A percentile compares a stretch with the other conserved stretches of the same genome.
These are phyloP conservation scores for Catocala nupta DNA, from an alignment of 2,888 invertebrate genomes.

Conservation along the genomic window DNA sequence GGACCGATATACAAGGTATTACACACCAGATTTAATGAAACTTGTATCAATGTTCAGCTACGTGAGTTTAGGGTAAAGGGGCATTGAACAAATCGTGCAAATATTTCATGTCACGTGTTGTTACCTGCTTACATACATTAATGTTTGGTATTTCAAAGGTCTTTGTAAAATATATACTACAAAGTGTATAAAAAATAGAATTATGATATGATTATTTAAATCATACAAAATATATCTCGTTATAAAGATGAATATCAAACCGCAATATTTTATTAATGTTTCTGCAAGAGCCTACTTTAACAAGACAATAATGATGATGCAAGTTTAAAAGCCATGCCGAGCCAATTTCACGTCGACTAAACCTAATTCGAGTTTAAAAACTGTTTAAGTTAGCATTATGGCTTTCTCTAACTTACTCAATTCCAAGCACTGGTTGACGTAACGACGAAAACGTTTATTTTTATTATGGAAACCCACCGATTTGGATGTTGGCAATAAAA, in stretches of 20 bases:
- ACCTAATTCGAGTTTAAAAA: constrained; percentile 55
- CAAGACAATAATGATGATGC: constrained; percentile 50
- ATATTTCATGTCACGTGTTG: constrained; percentile 9
- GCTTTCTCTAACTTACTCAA: constrained; percentile 51
- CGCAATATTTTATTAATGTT: constrained; percentile 27
- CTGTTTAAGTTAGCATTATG: constrained; percentile 55
- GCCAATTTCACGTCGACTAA: constrained; percentile 37
- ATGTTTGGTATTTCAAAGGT: not conserved
- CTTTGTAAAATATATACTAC: not conserved
- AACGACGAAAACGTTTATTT: constrained; percentile 58
- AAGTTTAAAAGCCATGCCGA: constrained; percentile 49
- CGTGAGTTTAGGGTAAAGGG: constrained; percentile 8
- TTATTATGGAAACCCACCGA: constrained; percentile 53
- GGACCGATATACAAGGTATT: constrained; percentile 33
- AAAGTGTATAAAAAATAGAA: not conserved
- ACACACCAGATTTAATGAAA: constrained; percentile 36
- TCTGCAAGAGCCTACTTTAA: constrained; percentile 29
- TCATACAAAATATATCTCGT: constrained; percentile 3
- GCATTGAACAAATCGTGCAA: constrained; percentile 12
- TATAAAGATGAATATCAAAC: not conserved
- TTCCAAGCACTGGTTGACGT: constrained; percentile 53
- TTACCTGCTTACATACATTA: constrained; percentile 1
- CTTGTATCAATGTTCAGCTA: constrained; percentile 31
- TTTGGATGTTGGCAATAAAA: constrained; percentile 48
- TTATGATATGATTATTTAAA: not conserved